Base-by-base conservation (phyloP, 2,797 vertebrate genomes). In the Helostoma temminkii region DNA sequence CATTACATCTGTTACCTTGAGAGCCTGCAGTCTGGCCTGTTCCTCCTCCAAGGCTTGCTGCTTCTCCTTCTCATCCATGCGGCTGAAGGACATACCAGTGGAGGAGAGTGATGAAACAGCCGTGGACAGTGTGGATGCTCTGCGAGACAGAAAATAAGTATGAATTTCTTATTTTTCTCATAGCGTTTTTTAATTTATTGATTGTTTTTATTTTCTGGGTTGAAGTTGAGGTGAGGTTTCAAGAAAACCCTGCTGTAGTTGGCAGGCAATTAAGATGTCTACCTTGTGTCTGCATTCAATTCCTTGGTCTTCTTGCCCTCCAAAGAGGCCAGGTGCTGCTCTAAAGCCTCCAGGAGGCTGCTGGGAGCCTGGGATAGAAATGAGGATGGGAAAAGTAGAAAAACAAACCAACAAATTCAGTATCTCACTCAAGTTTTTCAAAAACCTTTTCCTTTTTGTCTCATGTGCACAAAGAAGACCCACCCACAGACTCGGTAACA, bases 271-370 rank as follows among this genome's bases (percentile, higher is more conserved):
- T 22, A 2, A 30, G 34, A 32, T 0, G 7, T 60, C 45, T 85
- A 98, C 97, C 96, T 94, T 89, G 95, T 95, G 91, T 96, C 95
- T 87, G 95, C 94, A 0, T 94, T 95, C 71, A 96, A 62, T 57
- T 97, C 95, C 88, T 97, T 97, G 67, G 95, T 96, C 88, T 97
- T 97, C 88, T 95, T 97, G 66, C 96, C 95, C 92, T 99, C 96
- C 87, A 99, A 93, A 73, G 97, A 99, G 83, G 95, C 96, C 91
- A 98, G 92, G 87, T 99, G 97, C 78, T 98, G 96, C 90, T 97
- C 96, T 69, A 99, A 78, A 66, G 96, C 96, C 93, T 98, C 96
- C 88, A 97, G 93, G 87, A 99, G 96, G 91, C 96, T 96, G 91
- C 94, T 95, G 79, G 96, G 96, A 74, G 96, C 96, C 97, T 98